Conservation (phyloP, 2,113 vertebrate species). For the Cottus gobio region DNA sequence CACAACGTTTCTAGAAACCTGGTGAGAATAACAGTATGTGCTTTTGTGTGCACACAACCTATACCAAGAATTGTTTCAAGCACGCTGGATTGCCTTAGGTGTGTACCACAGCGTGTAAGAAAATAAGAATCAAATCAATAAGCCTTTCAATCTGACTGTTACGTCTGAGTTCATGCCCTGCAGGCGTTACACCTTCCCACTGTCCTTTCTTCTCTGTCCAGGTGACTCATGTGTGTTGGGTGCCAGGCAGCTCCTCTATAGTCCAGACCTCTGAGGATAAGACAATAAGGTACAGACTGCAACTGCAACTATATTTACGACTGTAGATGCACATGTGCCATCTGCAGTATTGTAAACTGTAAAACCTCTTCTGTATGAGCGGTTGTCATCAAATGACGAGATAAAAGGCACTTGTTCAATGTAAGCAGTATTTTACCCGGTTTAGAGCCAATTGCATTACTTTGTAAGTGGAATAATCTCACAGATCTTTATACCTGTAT, state of each 20-base stretch:
- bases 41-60: constrained; percentile 3
- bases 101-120: constrained; percentile 8
- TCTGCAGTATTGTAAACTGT: not conserved
- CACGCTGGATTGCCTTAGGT: not conserved
- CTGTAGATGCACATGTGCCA: not conserved
- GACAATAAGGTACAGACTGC: constrained; percentile 86
- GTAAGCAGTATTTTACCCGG: not conserved
- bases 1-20: constrained; percentile 91
- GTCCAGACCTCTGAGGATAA: constrained; percentile 96
- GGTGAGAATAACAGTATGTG: constrained; percentile 76
- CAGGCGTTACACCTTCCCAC: constrained; percentile 28
- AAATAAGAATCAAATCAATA: constrained; percentile 23
- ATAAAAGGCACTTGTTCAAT: not conserved
- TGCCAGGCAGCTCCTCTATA: constrained; percentile 88
- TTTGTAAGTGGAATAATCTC: not conserved
- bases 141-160: constrained; percentile 3
- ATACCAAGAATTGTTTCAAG: not conserved
- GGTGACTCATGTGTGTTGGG: constrained; percentile 98
- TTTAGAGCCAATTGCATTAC: not conserved
- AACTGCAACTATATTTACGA: not conserved
- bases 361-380: not conserved
- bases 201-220: constrained; percentile 65
- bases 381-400: not conserved
- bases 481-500: not conserved
- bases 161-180: constrained; percentile 4